phyloP scores from a whole-genome alignment of 2,888 invertebrate species.

The Hesperia comma region DNA sequence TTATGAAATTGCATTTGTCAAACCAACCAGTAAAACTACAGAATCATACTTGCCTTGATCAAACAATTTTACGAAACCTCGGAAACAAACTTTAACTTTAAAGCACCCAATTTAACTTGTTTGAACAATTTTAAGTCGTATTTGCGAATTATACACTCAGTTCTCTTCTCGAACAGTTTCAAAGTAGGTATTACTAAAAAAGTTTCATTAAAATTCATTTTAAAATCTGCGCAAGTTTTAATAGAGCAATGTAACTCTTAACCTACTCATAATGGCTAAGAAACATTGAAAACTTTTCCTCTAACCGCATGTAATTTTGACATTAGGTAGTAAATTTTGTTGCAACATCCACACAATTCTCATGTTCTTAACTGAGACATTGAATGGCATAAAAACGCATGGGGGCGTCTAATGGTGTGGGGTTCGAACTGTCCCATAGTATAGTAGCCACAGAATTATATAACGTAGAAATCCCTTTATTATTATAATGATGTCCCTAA shows the following conservation, averaged over 20 bases:
- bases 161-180: neutral
- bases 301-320: no score
- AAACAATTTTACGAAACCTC: no score
- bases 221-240: no score
- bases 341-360: slow-evolving; percentile 56
- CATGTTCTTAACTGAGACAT: slow-evolving; percentile 50
- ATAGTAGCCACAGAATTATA: slow-evolving; percentile 46
- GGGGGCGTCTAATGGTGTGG: slow-evolving; percentile 66
- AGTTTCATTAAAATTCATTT: no score
- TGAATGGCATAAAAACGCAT: slow-evolving; percentile 66
- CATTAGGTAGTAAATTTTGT: neutral
- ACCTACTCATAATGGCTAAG: no score
- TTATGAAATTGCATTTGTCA: no score
- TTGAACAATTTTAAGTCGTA: neutral
- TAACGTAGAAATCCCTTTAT: neutral
- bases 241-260: no score
- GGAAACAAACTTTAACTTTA: no score
- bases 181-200: neutral
- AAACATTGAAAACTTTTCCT: no score
- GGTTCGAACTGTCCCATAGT: slow-evolving; percentile 65
- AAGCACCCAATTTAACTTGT: neutral
- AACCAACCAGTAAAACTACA: no score
- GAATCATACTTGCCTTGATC: no score
- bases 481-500: no score
- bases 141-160: neutral